Evolutionary conservation across 2,888 invertebrate genomes (phyloP), one percentile per base, ranked within the genome.

Genomic region (Chromoteleia sp.): DNA sequence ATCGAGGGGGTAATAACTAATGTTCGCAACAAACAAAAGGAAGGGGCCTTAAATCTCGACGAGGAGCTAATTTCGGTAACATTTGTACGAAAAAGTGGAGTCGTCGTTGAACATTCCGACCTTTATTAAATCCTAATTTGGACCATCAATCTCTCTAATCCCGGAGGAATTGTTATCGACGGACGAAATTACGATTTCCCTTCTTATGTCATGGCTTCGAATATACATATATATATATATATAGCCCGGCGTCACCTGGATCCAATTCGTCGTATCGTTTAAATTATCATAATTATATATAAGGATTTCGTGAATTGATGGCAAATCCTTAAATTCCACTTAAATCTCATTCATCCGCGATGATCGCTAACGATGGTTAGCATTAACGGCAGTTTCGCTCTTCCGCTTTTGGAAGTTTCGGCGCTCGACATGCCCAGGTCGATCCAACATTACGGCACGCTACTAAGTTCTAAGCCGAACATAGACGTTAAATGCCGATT

Each of bases 331-430:
- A 82, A 81, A 77, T 82, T 82, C 82, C 74, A 78, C 74, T 78
- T 82, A 75, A 82, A 78, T 65, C 74, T 54, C 63, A 75, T 78
- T 82, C 77, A 82, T 77, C 77, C 81, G 48, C 65, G 71, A 82
- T 74, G 81, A 81, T 77, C 77, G 81, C 88, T 86, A 88, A 86
- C 88, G 87, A 86, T 88, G 88, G 88, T 88, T 87, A 88, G 85
- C 87, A 83, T 86, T 88, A 88, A 87, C 86, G 87, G 87, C 85
- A 82, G 78, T 78, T 82, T 74, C 70, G 56, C 78, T 75, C 73
- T 56, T 73, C 74, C 74, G 82, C 70, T 74, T 77, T 78, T 65
- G 84, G 84, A 87, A 87, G 84, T 88, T 85, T 83, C 83, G 85
- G 85, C 45, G 78, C 86, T 77, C 83, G 83, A 56, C 74, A 83